Evolutionary conservation across 1,140 invertebrate species (phyloP), one percentile per base, ranked within the genome.

Genomic region (Atta colombica): DNA sequence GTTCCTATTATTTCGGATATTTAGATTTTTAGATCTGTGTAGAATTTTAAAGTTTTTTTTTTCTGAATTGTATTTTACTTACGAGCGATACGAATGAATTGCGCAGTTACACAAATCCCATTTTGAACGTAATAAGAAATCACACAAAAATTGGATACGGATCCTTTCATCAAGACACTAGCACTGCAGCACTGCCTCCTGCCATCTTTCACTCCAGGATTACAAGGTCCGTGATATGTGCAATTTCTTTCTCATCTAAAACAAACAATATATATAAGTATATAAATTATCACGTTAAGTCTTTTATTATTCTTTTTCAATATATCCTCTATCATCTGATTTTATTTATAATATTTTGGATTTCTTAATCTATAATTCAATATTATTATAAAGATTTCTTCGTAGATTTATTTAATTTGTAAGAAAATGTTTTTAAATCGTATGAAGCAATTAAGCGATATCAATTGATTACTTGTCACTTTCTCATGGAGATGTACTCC

Each of bases 111-210:
- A 82, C 10, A 72, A 85, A 87, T 89, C 16, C n/a, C 61, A 72
- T 51, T 39, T 14, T 18, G 65, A 74, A 65, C 6, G 28, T 61
- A 31, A 14, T 45, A 61, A 69, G 51, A n/a, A 84, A 49, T 65
- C 28, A 75, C 18, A 58, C 16, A 78, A 21, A 53, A 78, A 31
- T 53, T 65, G 78, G 39, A 78, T 61, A 35, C 6, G 18, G 14
- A 25, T 84, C 60, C 69, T 85, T 88, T 86, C 69, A 77, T 75
- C 21, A 28, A 51, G 61, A 84, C 65, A 88, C 74, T 71, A 91
- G 74, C 90, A 92, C 86, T 88, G 89, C 92, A 88, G 84, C 91
- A 92, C 92, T 93, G 91, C 91, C 91, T 93, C 90, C 92, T 93
- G 91, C 86, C 77, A 86, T 88, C 28, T 66, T 84, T 86, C 81